Base-by-base conservation (phyloP, 37 sponge, comb jelly and placozoan genomes). In the Diacarnus erythraeanus region DNA sequence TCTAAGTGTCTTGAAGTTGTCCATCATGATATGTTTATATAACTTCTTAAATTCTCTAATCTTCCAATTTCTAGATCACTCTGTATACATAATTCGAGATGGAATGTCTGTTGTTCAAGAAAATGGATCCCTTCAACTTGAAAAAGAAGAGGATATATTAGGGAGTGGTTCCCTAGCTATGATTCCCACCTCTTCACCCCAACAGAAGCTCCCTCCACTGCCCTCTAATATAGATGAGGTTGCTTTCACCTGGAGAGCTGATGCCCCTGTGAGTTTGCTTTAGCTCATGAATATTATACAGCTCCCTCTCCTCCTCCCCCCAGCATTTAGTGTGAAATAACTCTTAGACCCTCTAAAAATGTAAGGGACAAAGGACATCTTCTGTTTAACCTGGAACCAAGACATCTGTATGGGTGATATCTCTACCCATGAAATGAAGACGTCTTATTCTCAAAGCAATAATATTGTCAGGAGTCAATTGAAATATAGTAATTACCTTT, bases 181-280 rank as follows among this genome's bases (percentile, higher is more conserved):
- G 12, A 65, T 8, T 2, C 1, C 3, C 31, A 8, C 34, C 66
- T 31, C 34, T 2, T 4, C 61, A n/a, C 4, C 61, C 61, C 17
- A 20, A 10, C 56, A 10, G 17, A 5, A 34, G 9, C 71, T 80
- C 26, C 80, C 80, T 37, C 60, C 80, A 21, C 59, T 80, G 36
- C 80, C 80, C 22, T 37, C 71, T 3, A 40, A 71, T 23, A 69
- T 80, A 30, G 60, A 71, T 42, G 22, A 31, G 0, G 43, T 80
- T 2, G 42, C 69, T 42, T 26, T 80, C 60, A 80, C 51, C 42
- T 80, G 80, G 80, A 21, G 30, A 39, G 56, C 71, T 27, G 71
- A 57, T 27, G 59, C 42, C 5, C 3, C 5, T 42, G 80, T 79
- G 38, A 79, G 80, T 68, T 47, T 47, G n/a, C n/a, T n/a, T n/a